Base-by-base conservation (phyloP, 2,888 invertebrate species). In the Anthrax anthrax region DNA sequence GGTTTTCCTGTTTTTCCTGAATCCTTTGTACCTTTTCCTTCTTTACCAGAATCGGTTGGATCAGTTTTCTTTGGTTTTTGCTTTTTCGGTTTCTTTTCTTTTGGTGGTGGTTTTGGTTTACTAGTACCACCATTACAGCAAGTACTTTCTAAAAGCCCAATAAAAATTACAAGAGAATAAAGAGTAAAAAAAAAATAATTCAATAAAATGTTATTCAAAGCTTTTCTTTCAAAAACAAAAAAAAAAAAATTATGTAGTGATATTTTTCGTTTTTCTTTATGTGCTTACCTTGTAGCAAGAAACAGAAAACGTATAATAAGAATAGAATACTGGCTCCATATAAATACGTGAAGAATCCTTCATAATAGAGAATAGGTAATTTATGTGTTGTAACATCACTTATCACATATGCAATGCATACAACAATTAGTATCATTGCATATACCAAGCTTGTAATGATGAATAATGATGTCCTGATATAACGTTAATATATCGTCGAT, bases 371-470 rank as follows among this genome's bases (percentile, higher is more conserved):
- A 53, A 88, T 79, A 54, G 91, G 91, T 57, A 92, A 77, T 69
- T 85, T 86, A 72, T 89, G 86, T 56, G 91, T 91, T 63, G 90
- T 86, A 61, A 91, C 89, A 73, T 95, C 91, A 61, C 92, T 89
- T 69, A 94, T 83, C 60, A 94, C 90, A 70, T 92, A 89, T 53
- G 91, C 90, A 65, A 92, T 77, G 73, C 94, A 95, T 50, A 92
- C 81, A 57, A 94, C 90, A 57, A 94, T 84, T 68, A 94, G 74
- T 52, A 94, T 81, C 71, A 94, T 90, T 62, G 91, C 92, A 73
- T 95, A 95, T 63, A 94, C 86, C 73, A 91, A 88, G 71, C 94
- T 94, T 75, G 91, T 85, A 69, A 91, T 87, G 72, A 92, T 91
- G 75, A 91, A 91, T 59, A 90, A 76, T 59, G 90, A 90, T 57